Evolutionary conservation across 2,113 vertebrate species (phyloP), one percentile per base, ranked within the genome.

Genomic region (Megaptera novaeangliae): DNA sequence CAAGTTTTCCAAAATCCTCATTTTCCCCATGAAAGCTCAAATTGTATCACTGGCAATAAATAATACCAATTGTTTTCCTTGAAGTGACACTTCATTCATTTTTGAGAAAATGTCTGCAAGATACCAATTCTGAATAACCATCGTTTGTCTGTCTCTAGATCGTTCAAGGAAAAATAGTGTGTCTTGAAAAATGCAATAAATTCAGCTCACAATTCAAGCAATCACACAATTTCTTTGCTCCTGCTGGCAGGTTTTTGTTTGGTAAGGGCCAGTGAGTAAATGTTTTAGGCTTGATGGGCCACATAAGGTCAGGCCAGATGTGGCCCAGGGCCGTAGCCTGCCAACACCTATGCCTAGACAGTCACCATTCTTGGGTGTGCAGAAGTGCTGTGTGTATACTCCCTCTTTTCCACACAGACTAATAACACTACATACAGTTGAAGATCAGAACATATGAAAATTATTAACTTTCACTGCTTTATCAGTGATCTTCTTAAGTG

Each of bases 21-120:
- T 97, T 97, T 97, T 96, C 59, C n/a, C 64, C 55, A 57, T 93
- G 93, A 97, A 91, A 93, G 59, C 61, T 84, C 44, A 61, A 34
- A 86, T 93, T 59, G 84, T 84, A 82, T 85, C 87, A 93, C 88
- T 92, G 69, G 36, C 75, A 92, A 93, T 95, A 97, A 96, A 97
- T 84, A 88, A 34, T 84, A 71, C 77, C 71, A 81, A 87, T 97
- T 95, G 88, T 95, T 97, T 96, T 88, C 34, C 90, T 94, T 94
- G 75, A 95, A 92, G 68, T 96, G 94, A 88, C 36, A 81, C 52
- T 84, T 92, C 52, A 93, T 97, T 97, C 52, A 84, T 88, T 95
- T 95, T 59, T 64, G 75, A 93, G 59, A 92, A 96, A 93, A 75
- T 68, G 36, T 88, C 93, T 92, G 7, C 68, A 59, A 96, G 85